Percentiles rank a stretch among this genome's conserved stretches.
These are phyloP conservation scores for Melinopterus prodromus DNA, from an alignment of 2,888 invertebrate genomes.

Conservation along the genomic window DNA sequence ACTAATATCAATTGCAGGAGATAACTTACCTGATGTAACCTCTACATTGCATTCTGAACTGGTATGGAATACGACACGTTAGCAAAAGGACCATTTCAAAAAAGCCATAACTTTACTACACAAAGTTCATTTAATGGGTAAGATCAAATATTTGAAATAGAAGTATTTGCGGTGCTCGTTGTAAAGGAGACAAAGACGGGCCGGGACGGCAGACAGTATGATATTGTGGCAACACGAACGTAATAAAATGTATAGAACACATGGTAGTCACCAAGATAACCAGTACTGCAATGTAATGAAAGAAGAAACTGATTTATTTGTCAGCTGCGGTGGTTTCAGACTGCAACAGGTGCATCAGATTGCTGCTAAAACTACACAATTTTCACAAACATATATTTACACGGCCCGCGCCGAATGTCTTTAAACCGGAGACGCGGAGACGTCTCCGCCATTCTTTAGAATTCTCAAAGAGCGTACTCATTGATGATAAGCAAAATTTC, in stretches of 20 bases:
- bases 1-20: too few relatives aligned
- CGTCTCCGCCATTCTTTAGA: neutral
- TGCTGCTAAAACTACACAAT: conserved; percentile 49
- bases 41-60: too few relatives aligned
- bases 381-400: conserved; percentile 39
- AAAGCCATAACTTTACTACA: too few relatives aligned
- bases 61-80: too few relatives aligned
- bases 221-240: conserved; percentile 45
- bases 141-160: neutral
- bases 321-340: conserved; percentile 52
- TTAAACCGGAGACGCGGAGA: neutral
- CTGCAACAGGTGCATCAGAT: conserved; percentile 54
- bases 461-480: neutral
- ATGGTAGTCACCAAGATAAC: conserved; percentile 44
- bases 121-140: neutral
- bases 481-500: neutral
- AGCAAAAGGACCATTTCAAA: too few relatives aligned
- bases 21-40: too few relatives aligned
- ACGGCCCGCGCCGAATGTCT: neutral
- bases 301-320: conserved; percentile 54
- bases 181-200: conserved; percentile 19
- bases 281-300: conserved; percentile 51
- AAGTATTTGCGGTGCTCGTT: conserved; percentile 14
- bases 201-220: conserved; percentile 40
- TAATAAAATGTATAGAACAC: conserved; percentile 46